These are phyloP conservation scores for Andrena cerasifolii DNA, from an alignment of 1,140 invertebrate species.

Conservation along the genomic window DNA sequence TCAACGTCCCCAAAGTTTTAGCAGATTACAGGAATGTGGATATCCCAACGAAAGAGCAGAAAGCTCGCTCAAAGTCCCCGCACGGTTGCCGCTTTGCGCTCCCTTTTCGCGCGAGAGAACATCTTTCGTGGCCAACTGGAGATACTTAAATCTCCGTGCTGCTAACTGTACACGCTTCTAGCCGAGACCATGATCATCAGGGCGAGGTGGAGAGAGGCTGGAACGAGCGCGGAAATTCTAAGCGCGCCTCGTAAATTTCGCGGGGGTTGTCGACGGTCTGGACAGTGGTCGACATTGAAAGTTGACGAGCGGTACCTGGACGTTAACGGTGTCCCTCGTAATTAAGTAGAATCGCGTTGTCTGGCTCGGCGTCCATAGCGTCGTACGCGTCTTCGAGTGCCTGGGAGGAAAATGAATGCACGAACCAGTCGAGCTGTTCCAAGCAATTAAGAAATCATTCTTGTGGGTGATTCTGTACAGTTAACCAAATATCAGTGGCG, in stretches of 20 bases:
- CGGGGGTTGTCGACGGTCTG: slow-evolving; percentile 14
- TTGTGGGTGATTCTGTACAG: neutral
- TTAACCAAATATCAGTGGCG: slow-evolving; percentile 23
- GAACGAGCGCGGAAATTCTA: slow-evolving; percentile 44
- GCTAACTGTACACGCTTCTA: slow-evolving; percentile 24
- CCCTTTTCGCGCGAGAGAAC: too few species aligned
- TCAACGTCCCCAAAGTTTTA: too few species aligned
- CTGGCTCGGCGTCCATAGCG: slow-evolving; percentile 43
- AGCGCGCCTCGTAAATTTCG: slow-evolving; percentile 48
- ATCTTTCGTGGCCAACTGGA: neutral
- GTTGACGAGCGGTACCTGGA: slow-evolving; percentile 62
- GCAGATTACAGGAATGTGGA: too few species aligned
- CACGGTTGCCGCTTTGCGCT: too few species aligned
- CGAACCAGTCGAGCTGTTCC: neutral
- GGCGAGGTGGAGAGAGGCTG: neutral
- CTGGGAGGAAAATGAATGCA: neutral
- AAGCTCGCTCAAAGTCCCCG: too few species aligned
- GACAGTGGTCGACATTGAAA: slow-evolving; percentile 55
- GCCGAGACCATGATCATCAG: neutral
- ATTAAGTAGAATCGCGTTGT: slow-evolving; percentile 67
- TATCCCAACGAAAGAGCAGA: too few species aligned
- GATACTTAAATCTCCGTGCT: neutral
- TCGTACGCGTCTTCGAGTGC: slow-evolving; percentile 8
- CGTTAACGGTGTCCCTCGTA: slow-evolving; percentile 66
- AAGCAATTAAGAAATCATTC: slow-evolving; percentile 16